Evolutionary conservation across 2,888 invertebrate species (phyloP), one percentile per base, ranked within the genome.

Genomic region (Syrista parreyssii): DNA sequence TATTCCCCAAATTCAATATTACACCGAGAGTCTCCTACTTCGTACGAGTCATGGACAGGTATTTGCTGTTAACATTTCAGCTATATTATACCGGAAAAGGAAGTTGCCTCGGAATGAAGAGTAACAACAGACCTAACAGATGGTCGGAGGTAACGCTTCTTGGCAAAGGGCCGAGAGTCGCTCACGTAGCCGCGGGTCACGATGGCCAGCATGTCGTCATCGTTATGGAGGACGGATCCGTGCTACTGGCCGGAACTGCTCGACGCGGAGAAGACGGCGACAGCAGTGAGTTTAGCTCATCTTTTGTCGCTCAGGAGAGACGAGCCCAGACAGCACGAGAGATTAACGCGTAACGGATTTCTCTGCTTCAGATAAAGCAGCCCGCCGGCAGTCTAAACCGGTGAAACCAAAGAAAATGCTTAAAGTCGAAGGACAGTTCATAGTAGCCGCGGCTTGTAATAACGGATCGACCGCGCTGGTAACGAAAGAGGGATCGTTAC

Each of bases 241-340:
- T 97, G 0, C 95, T 97, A 89, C 97, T 97, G 92, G 93, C 94
- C 73, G 94, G 99, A 12, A 96, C 97, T 11, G 97, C 98, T 0
- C 94, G 97, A 0, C 93, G 98, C 4, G 98, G 99, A 35, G 98
- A 98, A 92, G 98, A 98, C 91, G 98, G 98, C 0, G 98, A 98
- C 88, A 95, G 94, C 81, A 95, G 94, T 93, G 85, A 89, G 91
- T 86, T 72, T 35, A 75, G 15, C 40, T 35, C 30, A n/a, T 69
- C 32, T 32, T 40, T 6, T 15, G 40, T 6, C 15, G 6, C 15
- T 40, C 15, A 15, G 4, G 4, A 6, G 1, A 6, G 30, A 30
- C 4, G 30, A 31, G 11, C 30, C 6, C n/a, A 6, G 30, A 40
- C 6, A 15, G 40, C 40, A 6, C 40, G 40, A 40, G 40, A 40